These are phyloP conservation scores for Pseudolycoriella hygida DNA, from an alignment of 2,888 invertebrate genomes.

Conservation along the genomic window DNA sequence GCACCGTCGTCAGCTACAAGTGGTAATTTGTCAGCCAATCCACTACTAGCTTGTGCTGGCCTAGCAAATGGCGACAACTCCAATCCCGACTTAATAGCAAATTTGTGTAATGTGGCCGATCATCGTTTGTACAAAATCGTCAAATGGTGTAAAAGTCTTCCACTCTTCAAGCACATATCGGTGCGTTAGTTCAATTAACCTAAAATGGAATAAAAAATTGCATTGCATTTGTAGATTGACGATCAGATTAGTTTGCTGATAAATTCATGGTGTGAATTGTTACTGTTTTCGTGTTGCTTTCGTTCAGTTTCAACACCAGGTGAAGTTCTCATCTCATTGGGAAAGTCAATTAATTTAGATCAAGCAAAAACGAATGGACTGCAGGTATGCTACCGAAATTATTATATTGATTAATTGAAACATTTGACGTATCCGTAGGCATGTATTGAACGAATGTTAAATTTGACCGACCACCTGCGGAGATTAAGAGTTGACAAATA, in stretches of 20 bases:
- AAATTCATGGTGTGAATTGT: conserved; percentile 92
- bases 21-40: conserved; percentile 31
- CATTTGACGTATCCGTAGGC: conserved; percentile 27
- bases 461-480: conserved; percentile 82
- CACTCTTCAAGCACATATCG: conserved; percentile 89
- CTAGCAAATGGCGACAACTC: conserved; percentile 37
- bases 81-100: conserved; percentile 71
- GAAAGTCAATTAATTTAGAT: conserved; percentile 26
- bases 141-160: conserved; percentile 95
- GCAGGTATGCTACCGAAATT: conserved; percentile 28
- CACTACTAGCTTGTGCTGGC: conserved; percentile 36
- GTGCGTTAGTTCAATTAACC: conserved; percentile 32
- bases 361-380: conserved; percentile 29
- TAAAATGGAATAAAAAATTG: neutral
- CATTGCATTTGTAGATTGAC: conserved; percentile 56
- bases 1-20: conserved; percentile 16
- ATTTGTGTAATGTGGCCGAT: conserved; percentile 86
- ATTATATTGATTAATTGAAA: conserved; percentile 1
- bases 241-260: conserved; percentile 93
- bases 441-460: conserved; percentile 87
- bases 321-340: conserved; percentile 53
- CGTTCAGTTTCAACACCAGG: conserved; percentile 82
- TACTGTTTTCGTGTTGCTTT: conserved; percentile 86
- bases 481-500: conserved; percentile 81
- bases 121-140: conserved; percentile 92